Evolutionary conservation across 2,797 vertebrate genomes (phyloP).

Genomic region (Tragelaphus oryx): DNA sequence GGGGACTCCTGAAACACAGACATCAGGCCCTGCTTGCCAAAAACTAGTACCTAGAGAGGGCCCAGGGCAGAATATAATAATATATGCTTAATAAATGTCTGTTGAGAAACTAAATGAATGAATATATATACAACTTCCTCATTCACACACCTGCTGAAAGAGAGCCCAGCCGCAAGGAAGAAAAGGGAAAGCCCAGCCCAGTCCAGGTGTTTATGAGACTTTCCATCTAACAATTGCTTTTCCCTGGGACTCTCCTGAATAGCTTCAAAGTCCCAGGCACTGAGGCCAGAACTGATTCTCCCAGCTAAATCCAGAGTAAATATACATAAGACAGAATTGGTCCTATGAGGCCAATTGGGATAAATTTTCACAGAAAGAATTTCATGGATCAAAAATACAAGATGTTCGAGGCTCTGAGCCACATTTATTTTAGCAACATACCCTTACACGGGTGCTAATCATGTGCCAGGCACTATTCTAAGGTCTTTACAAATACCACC

Average conservation of each 20-base stretch:
- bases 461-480: background rate
- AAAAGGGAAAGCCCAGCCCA: background rate
- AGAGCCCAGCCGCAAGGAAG: background rate
- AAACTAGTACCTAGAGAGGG: background rate
- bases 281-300: background rate
- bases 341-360: background rate
- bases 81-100: background rate
- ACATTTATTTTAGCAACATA: background rate
- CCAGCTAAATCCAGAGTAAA: slow-evolving; percentile 14
- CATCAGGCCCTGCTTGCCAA: background rate
- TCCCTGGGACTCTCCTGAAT: background rate
- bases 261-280: background rate
- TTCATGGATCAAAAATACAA: background rate
- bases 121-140: background rate
- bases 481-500: background rate
- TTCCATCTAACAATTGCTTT: background rate
- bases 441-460: background rate
- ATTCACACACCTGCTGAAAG: background rate
- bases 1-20: background rate
- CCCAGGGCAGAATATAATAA: background rate
- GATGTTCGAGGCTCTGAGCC: background rate
- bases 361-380: slow-evolving; percentile 14
- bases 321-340: background rate
- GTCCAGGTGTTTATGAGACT: background rate
- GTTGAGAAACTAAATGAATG: background rate